Evolutionary conservation across 1,140 invertebrate genomes (phyloP), one percentile per base, ranked within the genome.

Genomic region (Tetramorium simillimum): DNA sequence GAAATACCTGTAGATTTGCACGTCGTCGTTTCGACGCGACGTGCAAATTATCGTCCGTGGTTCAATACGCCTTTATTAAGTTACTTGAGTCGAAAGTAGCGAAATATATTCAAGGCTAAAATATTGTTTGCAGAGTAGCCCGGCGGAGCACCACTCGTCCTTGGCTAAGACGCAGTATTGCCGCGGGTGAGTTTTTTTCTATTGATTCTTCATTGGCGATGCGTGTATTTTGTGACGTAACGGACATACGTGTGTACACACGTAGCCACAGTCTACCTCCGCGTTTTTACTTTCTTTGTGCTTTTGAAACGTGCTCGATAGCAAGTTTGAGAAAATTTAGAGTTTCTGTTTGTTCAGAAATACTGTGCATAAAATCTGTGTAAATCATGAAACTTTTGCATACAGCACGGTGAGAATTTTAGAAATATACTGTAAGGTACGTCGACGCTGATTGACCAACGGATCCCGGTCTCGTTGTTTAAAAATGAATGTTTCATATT

Each of bases 161-260:
- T 72, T 33, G 33, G 14, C 18, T 60, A n/a, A 37, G 33, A 28
- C 18, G 69, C 37, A 62, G 21, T 18, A 51, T 63, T 18, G 28
- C 65, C 0, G 14, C n/a, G 65, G 56, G 67, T 86, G 56, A 72
- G 77, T 86, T 72, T 60, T 86, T 69, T 62, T 62, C 1, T 40
- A 21, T 40, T 28, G 10, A 69, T 56, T 60, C 9, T 37, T 46
- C 28, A 14, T 24, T 21, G 7, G 46, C 24, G 24, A 85, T 75
- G 7, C 33, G 43, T 24, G 7, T 53, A n/a, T 69, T 70, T 85
- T 56, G 24, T 63, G 58, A 75, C 49, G 77, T 51, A 76, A 63
- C 16, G 12, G 56, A 33, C 28, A 58, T 14, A 14, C 16, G 5
- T 43, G n/a, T 40, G 18, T 65, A 33, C 6, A 63, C 18, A 18